Evolutionary conservation across 2,113 vertebrate genomes (phyloP).

Genomic region (Narcine bancroftii): DNA sequence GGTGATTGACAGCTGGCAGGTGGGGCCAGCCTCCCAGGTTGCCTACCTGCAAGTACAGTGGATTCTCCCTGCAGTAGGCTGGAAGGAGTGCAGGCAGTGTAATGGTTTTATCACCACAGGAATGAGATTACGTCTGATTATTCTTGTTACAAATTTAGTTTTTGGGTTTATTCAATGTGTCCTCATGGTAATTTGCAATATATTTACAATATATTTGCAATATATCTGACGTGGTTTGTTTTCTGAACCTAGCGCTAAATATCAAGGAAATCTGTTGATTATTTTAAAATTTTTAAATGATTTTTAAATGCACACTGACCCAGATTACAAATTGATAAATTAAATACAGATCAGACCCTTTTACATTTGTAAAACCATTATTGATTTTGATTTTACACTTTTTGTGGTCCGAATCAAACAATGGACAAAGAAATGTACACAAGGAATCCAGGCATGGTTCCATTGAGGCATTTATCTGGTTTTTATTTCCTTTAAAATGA

Average conservation of each 20-base stretch:
- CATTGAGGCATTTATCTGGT: neutral
- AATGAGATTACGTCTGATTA: too few species aligned
- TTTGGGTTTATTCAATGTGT: neutral
- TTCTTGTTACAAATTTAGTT: neutral
- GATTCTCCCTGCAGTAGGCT: too few species aligned
- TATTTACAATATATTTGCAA: neutral
- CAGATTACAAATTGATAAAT: neutral
- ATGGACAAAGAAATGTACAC: neutral
- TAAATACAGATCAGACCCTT: neutral
- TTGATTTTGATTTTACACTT: neutral
- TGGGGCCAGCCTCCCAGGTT: too few species aligned
- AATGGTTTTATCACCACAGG: too few species aligned
- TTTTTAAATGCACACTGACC: too few species aligned
- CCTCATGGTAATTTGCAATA: neutral
- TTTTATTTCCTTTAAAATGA: neutral
- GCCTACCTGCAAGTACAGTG: too few species aligned
- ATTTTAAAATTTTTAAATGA: too few species aligned
- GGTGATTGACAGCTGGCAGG: too few species aligned
- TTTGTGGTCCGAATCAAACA: neutral
- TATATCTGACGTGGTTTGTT: neutral
- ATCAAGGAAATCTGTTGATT: neutral
- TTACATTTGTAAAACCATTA: neutral
- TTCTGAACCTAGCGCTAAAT: neutral
- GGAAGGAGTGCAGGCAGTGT: too few species aligned
- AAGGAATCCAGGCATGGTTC: neutral